phyloP scores from a whole-genome alignment of 53 echinoderm and acorn worm species.

The Actinopyga echinites region DNA sequence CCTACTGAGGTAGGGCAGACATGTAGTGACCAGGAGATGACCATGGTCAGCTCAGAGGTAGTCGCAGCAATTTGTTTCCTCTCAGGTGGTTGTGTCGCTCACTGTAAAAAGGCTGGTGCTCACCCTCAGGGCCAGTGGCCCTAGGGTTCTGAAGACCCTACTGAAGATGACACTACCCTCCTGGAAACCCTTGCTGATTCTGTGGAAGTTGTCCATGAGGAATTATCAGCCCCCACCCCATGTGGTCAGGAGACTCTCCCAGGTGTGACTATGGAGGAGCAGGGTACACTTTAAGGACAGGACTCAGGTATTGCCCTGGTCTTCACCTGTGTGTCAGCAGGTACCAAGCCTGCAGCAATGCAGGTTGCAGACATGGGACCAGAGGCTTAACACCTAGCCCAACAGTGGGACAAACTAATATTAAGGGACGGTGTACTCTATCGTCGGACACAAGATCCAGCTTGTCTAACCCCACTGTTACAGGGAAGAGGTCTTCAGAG shows the following conservation, averaged over 20 bases:
- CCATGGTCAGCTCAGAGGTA: neutral
- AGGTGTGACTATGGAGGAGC: neutral
- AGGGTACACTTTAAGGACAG: neutral
- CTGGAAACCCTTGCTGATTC: slow-evolving; percentile 50
- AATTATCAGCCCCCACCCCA: neutral
- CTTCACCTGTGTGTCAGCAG: neutral
- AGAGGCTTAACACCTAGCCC: slow-evolving; percentile 22
- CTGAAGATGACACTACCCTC: neutral
- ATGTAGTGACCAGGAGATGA: too few species aligned
- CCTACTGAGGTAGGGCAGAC: too few species aligned
- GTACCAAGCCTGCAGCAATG: neutral
- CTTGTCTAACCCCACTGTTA: slow-evolving; percentile 48
- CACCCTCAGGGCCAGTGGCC: neutral
- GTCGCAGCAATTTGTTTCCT: slow-evolving; percentile 12
- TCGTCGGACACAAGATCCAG: slow-evolving; percentile 29
- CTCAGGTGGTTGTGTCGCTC: neutral
- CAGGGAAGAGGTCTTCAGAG: slow-evolving; percentile 34
- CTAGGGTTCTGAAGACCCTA: neutral
- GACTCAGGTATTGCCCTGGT: slow-evolving; percentile 25
- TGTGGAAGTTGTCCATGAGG: slow-evolving; percentile 12
- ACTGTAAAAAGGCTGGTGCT: neutral
- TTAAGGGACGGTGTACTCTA: slow-evolving; percentile 52
- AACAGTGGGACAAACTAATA: slow-evolving; percentile 44
- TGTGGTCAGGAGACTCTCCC: slow-evolving; percentile 32
- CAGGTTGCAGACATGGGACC: slow-evolving; percentile 5